Conservation (phyloP, 2,888 invertebrate genomes). For the Beris chalybata region DNA sequence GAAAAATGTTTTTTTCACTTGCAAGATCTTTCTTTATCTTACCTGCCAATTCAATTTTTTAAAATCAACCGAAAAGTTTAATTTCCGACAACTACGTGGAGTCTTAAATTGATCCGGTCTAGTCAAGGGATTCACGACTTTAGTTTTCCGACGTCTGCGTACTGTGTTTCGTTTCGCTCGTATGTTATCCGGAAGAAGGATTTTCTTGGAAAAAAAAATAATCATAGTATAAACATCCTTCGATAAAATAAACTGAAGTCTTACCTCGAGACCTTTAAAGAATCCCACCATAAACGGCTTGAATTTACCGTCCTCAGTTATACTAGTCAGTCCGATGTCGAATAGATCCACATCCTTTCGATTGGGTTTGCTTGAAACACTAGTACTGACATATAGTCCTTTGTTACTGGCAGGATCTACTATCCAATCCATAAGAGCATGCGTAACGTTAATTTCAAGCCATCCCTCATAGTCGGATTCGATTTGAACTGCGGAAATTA, state of each 20-base stretch:
- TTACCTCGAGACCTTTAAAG: conserved; percentile 69
- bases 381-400: conserved; percentile 81
- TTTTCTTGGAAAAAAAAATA: conserved; percentile 41
- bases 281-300: conserved; percentile 94
- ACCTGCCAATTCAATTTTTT: conserved; percentile 87
- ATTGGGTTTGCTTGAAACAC: conserved; percentile 69
- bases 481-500: conserved; percentile 74
- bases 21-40: conserved; percentile 38
- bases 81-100: conserved; percentile 79
- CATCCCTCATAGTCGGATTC: conserved; percentile 80
- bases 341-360: conserved; percentile 78
- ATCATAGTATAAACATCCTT: conserved; percentile 26
- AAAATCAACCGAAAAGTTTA: conserved; percentile 90
- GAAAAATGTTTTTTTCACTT: too few relatives aligned
- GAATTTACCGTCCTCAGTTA: conserved; percentile 74
- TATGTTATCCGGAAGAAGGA: conserved; percentile 47
- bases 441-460: conserved; percentile 83
- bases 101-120: conserved; percentile 42
- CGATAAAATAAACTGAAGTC: conserved; percentile 17
- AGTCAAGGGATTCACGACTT: conserved; percentile 49
- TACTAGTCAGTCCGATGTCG: conserved; percentile 79
- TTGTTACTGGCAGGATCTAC: conserved; percentile 76
- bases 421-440: conserved; percentile 77
- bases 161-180: conserved; percentile 46
- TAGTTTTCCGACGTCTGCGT: conserved; percentile 16